Evolutionary conservation across 2,113 vertebrate species (phyloP), one percentile per base, ranked within the genome.

Genomic region (Vidua macroura): DNA sequence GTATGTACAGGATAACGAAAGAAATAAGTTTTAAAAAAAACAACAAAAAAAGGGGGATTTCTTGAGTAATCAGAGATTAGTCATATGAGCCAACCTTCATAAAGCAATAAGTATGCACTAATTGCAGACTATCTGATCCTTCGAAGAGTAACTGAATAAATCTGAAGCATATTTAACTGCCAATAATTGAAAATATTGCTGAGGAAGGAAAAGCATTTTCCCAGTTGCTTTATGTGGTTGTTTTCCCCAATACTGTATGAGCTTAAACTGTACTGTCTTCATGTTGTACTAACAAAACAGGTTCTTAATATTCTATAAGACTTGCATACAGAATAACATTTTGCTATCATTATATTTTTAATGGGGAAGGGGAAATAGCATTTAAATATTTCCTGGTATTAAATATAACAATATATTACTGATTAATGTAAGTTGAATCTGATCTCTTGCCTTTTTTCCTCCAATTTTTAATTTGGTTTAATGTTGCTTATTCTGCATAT

Each of bases 401-500:
- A 93, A 88, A 86, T 80, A 97, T 15, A 97, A 69, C 39, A 81
- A 94, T 64, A 75, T 86, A 72, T 74, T 95, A 87, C 79, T 46
- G 43, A 86, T 96, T 94, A 92, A 96, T 94, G 64, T 86, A 96
- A 96, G 56, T 80, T 90, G 41, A 97, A 95, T 88, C 86, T 72
- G 35, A 31, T 55, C 37, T 59, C 59, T 92, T 81, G 52, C 48
- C 41, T 75, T 90, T 94, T 96, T 95, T 92, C 31, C 62, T 88
- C 46, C 18, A 23, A 4, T 69, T 92, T 86, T 84, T 92, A 66
- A 56, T 77, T 90, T 90, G 51, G 70, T 93, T 96, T 95, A 86
- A 93, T 86, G 78, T 81, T 95, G 79, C 89, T 94, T 93, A 86
- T 96, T 90, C 92, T 96, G 66, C 75, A 94, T 96, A 95, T 87